phyloP scores from a whole-genome alignment of 2,888 invertebrate species.

The Mantis religiosa region DNA sequence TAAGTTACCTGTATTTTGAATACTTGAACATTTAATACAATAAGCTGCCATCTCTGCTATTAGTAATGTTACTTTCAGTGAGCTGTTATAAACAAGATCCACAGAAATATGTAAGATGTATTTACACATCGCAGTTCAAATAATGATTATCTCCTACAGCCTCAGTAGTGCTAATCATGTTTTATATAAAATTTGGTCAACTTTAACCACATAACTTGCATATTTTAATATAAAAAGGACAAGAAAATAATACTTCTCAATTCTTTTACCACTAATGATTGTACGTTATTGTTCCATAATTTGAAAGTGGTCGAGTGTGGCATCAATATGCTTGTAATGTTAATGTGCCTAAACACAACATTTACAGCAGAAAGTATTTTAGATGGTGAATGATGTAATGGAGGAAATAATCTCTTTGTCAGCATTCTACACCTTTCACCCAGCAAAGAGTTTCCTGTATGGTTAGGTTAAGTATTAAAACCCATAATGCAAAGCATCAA shows the following conservation, averaged over 20 bases:
- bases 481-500: background rate
- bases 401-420: too few species aligned
- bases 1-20: too few species aligned
- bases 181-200: constrained; percentile 21
- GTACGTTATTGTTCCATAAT: constrained; percentile 28
- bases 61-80: too few species aligned
- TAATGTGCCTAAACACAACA: constrained; percentile 5
- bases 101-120: too few species aligned
- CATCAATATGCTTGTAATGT: background rate
- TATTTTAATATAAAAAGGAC: constrained; percentile 21
- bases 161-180: background rate
- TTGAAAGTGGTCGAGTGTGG: constrained; percentile 20
- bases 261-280: constrained; percentile 28
- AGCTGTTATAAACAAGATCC: too few species aligned
- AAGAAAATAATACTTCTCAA: constrained; percentile 25
- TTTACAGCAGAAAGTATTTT: constrained; percentile 7
- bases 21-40: too few species aligned
- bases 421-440: background rate
- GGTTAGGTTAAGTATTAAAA: background rate
- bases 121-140: too few species aligned
- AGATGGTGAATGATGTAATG: background rate
- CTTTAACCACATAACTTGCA: constrained; percentile 12
- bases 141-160: background rate
- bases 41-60: too few species aligned
- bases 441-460: background rate